Evolutionary conservation across 2,888 invertebrate species (phyloP).

Genomic region (Ischnura elegans): DNA sequence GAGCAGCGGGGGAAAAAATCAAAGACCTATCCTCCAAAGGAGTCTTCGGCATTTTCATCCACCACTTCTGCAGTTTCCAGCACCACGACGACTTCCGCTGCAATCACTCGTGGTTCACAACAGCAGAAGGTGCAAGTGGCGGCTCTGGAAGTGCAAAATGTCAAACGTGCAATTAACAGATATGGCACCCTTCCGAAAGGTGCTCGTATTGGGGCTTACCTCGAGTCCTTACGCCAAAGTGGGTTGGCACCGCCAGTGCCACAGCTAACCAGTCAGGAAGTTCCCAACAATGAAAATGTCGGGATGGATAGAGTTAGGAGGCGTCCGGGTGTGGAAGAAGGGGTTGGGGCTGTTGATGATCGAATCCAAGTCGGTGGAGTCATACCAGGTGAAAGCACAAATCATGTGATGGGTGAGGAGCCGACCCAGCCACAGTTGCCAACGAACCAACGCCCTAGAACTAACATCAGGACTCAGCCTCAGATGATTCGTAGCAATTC

Average conservation of each 20-base stretch:
- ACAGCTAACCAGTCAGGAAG: conserved; percentile 71
- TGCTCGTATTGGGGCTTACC: conserved; percentile 96
- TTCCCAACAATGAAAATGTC: conserved; percentile 72
- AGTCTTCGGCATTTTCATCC: conserved; percentile 74
- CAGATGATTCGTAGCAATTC: conserved; percentile 96
- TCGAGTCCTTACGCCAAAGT: conserved; percentile 94
- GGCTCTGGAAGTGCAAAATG: conserved; percentile 96
- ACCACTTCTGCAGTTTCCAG: not conserved
- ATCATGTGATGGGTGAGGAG: conserved; percentile 53
- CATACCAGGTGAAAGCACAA: conserved; percentile 69
- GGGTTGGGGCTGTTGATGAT: conserved; percentile 70
- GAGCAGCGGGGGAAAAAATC: conserved; percentile 84
- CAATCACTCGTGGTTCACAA: conserved; percentile 64
- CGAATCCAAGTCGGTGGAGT: conserved; percentile 68
- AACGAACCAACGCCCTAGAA: conserved; percentile 78
- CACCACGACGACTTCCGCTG: conserved; percentile 69
- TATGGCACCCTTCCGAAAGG: conserved; percentile 98
- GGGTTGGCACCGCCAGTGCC: conserved; percentile 79
- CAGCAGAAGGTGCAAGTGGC: conserved; percentile 86
- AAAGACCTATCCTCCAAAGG: conserved; percentile 81
- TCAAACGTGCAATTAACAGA: conserved; percentile 94
- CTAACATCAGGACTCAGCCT: conserved; percentile 82
- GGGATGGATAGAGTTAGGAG: conserved; percentile 73
- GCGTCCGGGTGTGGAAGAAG: conserved; percentile 71
- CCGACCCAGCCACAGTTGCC: conserved; percentile 68